These are phyloP conservation scores for Dasypogon diadema DNA, from an alignment of 2,888 invertebrate genomes.

Conservation along the genomic window DNA sequence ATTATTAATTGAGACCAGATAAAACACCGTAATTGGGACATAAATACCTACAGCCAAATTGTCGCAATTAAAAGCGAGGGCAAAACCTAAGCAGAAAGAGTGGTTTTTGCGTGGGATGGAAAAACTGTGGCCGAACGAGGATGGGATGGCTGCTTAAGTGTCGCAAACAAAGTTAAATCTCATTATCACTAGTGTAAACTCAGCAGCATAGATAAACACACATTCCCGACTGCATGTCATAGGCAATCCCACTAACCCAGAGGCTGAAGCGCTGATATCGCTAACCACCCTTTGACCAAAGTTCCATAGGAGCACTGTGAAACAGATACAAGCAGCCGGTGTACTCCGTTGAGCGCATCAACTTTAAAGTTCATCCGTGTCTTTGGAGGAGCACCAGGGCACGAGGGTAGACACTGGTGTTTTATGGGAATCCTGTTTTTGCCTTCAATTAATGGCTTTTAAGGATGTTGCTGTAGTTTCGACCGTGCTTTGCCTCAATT, in stretches of 20 bases:
- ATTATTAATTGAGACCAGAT: neutral
- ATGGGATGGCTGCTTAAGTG: neutral
- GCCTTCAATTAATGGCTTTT: slow-evolving; percentile 3
- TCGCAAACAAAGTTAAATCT: neutral
- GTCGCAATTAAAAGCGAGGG: neutral
- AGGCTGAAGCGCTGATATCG: no score
- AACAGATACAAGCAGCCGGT: neutral
- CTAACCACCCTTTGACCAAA: neutral
- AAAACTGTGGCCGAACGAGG: no score
- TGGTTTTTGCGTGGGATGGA: neutral
- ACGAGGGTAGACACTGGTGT: no score
- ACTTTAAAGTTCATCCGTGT: neutral
- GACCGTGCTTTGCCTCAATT: neutral
- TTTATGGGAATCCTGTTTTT: neutral
- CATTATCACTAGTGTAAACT: neutral
- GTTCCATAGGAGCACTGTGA: neutral
- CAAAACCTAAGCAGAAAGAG: neutral
- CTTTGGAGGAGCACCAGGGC: no score
- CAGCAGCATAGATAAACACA: neutral
- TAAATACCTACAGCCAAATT: neutral
- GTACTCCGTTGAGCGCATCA: neutral
- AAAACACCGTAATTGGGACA: neutral
- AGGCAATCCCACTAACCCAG: no score
- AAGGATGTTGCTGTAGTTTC: slow-evolving; percentile 6
- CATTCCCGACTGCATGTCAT: no score